Evolutionary conservation across 2,888 invertebrate genomes (phyloP).

Genomic region (Aphrophora alni): DNA sequence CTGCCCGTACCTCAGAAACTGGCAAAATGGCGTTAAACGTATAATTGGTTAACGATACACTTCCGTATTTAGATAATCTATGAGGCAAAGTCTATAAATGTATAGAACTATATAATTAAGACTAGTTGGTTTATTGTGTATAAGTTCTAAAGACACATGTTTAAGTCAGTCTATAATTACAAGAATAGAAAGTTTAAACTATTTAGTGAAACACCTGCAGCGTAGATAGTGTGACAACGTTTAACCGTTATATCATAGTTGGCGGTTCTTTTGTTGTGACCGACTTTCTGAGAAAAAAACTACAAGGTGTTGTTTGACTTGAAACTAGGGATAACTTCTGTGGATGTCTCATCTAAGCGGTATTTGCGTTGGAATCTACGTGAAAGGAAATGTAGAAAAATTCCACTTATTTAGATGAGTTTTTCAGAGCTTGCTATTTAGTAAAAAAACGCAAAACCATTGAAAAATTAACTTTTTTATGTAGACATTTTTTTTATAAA

Average conservation of each 20-base stretch:
- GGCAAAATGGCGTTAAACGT: background rate
- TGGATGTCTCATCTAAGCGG: too few relatives aligned
- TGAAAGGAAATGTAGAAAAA: too few relatives aligned
- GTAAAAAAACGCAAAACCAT: too few relatives aligned
- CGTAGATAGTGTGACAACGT: background rate
- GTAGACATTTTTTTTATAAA: too few relatives aligned
- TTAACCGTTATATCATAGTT: background rate
- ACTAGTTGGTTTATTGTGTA: background rate
- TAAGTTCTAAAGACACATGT: background rate
- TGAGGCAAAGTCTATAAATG: background rate
- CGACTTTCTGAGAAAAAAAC: too few relatives aligned
- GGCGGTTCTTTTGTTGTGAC: too few relatives aligned
- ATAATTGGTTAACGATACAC: background rate
- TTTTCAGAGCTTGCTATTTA: too few relatives aligned
- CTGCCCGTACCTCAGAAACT: background rate
- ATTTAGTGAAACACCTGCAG: background rate
- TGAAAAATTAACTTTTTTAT: too few relatives aligned
- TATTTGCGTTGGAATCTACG: too few relatives aligned
- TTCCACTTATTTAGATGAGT: too few relatives aligned
- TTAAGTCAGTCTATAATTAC: background rate
- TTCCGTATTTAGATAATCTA: slow-evolving; percentile 5
- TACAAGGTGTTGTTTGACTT: too few relatives aligned
- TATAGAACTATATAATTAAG: background rate
- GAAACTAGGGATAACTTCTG: too few relatives aligned
- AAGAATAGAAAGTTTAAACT: background rate